Conservation (phyloP, 2,797 vertebrate genomes). For the Microctenopoma stevenorrisi region DNA sequence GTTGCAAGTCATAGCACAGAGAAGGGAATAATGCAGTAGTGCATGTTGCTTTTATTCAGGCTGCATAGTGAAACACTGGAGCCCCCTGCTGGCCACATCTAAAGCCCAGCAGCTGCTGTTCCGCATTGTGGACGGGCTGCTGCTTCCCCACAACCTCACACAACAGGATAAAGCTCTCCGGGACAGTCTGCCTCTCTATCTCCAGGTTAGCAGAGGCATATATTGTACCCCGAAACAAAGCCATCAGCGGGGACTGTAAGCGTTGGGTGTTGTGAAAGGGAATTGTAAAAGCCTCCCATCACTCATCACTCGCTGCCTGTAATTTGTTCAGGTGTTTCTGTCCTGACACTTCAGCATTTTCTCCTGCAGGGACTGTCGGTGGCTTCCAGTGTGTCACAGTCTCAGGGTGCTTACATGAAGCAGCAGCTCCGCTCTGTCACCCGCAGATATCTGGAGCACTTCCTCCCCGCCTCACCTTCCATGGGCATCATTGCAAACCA, state of each 20-base stretch:
- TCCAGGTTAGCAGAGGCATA: constrained; percentile 84
- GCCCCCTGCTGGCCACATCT: constrained; percentile 92
- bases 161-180: constrained; percentile 92
- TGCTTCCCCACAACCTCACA: constrained; percentile 90
- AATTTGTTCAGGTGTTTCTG: background rate
- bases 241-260: background rate
- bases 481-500: constrained; percentile 82
- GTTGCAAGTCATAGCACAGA: background rate
- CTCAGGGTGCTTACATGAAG: constrained; percentile 88
- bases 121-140: constrained; percentile 91
- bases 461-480: constrained; percentile 87
- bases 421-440: constrained; percentile 89
- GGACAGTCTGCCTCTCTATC: constrained; percentile 91
- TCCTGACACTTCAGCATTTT: background rate
- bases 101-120: constrained; percentile 95
- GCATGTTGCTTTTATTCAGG: constrained; percentile 78
- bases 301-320: background rate
- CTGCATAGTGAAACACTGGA: constrained; percentile 94
- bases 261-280: background rate
- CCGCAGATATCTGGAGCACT: constrained; percentile 91
- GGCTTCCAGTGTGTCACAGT: constrained; percentile 88
- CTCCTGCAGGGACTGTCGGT: constrained; percentile 90
- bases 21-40: background rate
- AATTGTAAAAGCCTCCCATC: background rate
- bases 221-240: background rate